These are phyloP conservation scores for Terrapene triunguis DNA, from an alignment of 2,113 vertebrate genomes.

Conservation along the genomic window DNA sequence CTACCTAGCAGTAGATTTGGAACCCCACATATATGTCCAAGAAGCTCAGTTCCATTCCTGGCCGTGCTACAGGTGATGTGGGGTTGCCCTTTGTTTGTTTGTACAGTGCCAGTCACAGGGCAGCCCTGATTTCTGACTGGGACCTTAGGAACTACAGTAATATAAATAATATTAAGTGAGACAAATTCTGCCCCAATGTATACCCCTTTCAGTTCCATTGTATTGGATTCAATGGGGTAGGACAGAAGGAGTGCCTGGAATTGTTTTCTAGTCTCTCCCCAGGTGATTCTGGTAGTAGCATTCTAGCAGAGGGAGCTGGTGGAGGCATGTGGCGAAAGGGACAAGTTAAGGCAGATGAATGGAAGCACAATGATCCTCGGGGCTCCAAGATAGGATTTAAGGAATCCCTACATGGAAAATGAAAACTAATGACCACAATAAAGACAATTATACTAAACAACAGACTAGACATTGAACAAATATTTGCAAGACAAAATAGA, in stretches of 20 bases:
- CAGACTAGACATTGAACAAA: neutral
- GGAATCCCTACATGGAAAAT: neutral
- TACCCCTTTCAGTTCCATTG: neutral
- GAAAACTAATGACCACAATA: neutral
- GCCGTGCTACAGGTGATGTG: neutral
- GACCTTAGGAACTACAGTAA: neutral
- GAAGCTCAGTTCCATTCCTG: neutral
- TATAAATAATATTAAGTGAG: neutral
- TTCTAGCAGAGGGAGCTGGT: neutral
- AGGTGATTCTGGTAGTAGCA: neutral
- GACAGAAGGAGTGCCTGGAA: neutral
- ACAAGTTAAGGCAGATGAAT: neutral
- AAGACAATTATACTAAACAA: neutral
- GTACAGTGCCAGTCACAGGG: neutral
- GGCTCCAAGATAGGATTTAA: neutral
- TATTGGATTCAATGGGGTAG: neutral
- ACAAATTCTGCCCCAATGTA: neutral
- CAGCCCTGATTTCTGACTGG: neutral
- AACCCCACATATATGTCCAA: rapidly evolving
- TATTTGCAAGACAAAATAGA: neutral
- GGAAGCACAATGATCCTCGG: neutral
- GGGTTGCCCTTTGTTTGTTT: neutral
- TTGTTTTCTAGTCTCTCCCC: neutral
- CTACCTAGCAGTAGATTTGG: neutral
- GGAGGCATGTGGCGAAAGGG: neutral